These are phyloP conservation scores for Microhierax caerulescens DNA, from an alignment of 2,797 vertebrate genomes.

Conservation along the genomic window DNA sequence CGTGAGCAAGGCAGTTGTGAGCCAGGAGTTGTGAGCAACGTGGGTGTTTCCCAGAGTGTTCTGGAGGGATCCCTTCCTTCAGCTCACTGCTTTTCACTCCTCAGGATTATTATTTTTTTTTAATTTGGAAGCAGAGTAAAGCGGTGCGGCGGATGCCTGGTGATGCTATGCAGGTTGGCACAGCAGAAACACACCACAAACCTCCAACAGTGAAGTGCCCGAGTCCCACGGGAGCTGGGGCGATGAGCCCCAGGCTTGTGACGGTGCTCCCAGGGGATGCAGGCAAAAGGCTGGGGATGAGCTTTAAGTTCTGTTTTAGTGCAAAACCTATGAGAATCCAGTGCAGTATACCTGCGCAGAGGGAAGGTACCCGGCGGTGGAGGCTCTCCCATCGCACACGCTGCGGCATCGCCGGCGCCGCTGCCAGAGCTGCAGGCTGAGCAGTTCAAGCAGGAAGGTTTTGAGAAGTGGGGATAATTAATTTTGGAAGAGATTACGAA, in stretches of 20 bases:
- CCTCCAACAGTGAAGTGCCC: fast-evolving
- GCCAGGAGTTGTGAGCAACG: too few relatives aligned
- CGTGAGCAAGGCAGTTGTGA: too few relatives aligned
- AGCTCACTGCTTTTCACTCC: background rate
- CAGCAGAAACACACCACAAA: fast-evolving
- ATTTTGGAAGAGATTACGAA: background rate
- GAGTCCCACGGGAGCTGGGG: fast-evolving
- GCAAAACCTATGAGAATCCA: background rate
- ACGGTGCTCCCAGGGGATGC: background rate
- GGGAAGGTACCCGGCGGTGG: background rate
- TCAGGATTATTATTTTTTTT: background rate
- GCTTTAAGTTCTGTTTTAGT: background rate
- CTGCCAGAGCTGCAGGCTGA: background rate
- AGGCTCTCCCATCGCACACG: background rate
- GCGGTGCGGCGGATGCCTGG: background rate
- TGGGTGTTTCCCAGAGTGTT: background rate
- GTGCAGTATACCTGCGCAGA: background rate
- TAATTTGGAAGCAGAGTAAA: background rate
- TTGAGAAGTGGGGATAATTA: background rate
- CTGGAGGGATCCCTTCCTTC: background rate
- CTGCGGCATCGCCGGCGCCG: background rate
- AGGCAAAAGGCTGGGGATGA: background rate
- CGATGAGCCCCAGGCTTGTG: fast-evolving
- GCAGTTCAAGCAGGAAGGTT: background rate
- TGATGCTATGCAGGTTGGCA: background rate